Evolutionary conservation across 2,797 vertebrate genomes (phyloP).

Genomic region (Oreochromis grahami): DNA sequence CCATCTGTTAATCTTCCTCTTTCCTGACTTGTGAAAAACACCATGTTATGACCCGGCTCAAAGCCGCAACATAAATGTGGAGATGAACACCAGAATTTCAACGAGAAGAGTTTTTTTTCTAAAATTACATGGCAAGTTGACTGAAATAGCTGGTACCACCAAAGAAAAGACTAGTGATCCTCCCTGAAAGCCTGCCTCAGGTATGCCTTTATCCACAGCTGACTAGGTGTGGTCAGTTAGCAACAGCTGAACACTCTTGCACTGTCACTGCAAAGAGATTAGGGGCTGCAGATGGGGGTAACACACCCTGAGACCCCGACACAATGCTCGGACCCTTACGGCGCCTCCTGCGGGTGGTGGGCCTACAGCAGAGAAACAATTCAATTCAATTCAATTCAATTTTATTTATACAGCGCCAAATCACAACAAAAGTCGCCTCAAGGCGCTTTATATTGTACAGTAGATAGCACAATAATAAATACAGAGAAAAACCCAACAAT

Average conservation of each 20-base stretch:
- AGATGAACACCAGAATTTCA: background rate
- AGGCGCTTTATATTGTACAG: too few species aligned
- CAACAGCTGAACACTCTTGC: background rate
- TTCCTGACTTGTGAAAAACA: background rate
- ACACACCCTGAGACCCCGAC: background rate
- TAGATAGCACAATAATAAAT: too few species aligned
- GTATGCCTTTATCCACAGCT: background rate
- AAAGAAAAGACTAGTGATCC: background rate
- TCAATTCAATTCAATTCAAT: too few species aligned
- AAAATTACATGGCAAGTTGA: background rate
- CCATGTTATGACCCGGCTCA: background rate
- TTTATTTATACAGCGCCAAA: too few species aligned
- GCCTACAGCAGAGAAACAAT: background rate
- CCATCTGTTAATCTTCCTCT: background rate
- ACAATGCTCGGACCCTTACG: background rate
- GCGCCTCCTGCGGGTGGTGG: background rate
- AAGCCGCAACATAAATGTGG: background rate
- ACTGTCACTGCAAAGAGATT: background rate
- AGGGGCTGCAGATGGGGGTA: background rate
- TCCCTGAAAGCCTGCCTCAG: background rate
- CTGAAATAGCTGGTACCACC: background rate
- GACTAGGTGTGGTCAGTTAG: background rate
- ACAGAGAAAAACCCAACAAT: too few species aligned
- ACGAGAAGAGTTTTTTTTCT: background rate
- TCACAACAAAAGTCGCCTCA: too few species aligned